A percentile compares a stretch with the other conserved stretches of the same genome.
phyloP scores from a whole-genome alignment of 2,888 invertebrate genomes.

The Andrena camellia region DNA sequence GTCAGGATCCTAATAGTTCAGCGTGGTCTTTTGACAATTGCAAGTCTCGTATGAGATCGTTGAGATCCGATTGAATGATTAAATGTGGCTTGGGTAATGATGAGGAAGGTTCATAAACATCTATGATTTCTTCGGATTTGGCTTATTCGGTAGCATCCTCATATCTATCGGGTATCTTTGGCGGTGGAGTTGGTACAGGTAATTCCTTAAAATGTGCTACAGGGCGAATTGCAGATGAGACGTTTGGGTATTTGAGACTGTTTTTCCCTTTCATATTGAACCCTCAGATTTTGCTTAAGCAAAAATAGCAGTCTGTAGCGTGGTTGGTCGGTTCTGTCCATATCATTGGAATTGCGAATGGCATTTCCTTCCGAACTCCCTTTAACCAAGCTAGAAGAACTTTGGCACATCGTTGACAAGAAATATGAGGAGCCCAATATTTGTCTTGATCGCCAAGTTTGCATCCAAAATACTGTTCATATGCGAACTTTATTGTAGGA shows the following conservation, averaged over 20 bases:
- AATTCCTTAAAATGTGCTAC: not conserved
- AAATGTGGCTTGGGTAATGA: not conserved
- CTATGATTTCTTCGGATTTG: too few species aligned
- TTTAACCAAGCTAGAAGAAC: too few species aligned
- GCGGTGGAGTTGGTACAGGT: not conserved
- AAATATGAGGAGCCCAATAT: too few species aligned
- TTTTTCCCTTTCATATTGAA: not conserved
- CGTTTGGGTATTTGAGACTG: not conserved
- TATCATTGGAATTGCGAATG: too few species aligned
- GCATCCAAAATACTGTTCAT: too few species aligned
- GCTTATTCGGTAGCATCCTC: too few species aligned
- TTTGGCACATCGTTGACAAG: too few species aligned
- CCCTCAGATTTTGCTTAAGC: not conserved
- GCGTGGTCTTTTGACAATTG: not conserved
- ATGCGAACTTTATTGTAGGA: too few species aligned
- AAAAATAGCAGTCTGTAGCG: not conserved
- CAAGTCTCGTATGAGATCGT: constrained; percentile 9
- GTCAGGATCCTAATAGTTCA: constrained; percentile 1
- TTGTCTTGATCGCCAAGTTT: too few species aligned
- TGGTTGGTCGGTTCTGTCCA: too few species aligned
- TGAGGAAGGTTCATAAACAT: not conserved
- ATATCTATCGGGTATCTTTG: not conserved
- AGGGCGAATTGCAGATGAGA: not conserved
- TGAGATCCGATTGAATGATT: constrained; percentile 1
- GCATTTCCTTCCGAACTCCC: too few species aligned